Base-by-base conservation (phyloP, 2,113 vertebrate species). In the Dinomys branickii region DNA sequence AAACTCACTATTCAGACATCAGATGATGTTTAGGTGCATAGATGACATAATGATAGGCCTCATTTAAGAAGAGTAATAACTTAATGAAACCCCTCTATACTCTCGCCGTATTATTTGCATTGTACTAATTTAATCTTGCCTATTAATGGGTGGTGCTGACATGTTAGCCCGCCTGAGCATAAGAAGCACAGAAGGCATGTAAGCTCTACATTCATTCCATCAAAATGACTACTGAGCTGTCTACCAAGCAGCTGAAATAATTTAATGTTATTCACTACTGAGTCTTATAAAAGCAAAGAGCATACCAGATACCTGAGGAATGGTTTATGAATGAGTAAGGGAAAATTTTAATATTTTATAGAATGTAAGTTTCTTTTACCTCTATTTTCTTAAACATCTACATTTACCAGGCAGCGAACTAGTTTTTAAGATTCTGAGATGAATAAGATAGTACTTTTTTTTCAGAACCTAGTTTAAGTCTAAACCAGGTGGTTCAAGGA, bases 61-160 rank as follows among this genome's bases (percentile, higher is more conserved):
- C 97, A 97, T 97, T 98, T 96, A 90, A 85, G 95, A 97, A 98
- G 96, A 97, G 41, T 97, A 97, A 98, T 97, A 91, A 22, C 95
- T 82, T 93, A 90, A 71, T 97, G 94, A 95, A 97, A 97, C 58
- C 81, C 47, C 47, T 0, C 1, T 95, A 59, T 33, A 85, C 85
- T 85, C 59, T 30, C 82, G 65, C 52, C 88, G 17, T 91, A 88
- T 50, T 73, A 90, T 96, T 94, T 88, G 63, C 94, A 97, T 98
- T 97, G 88, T 96, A 77, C 92, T 96, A 91, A 97, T 75, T 95
- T 97, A 96, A 95, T 92, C 56, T 78, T 19, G 11, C 5, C 47
- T 52, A 67, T 95, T 93, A 65, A 95, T 78, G 90, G 85, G 95
- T 95, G 96, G 96, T 88, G 96, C 65, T 97, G 97, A 97, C 97